phyloP scores from a whole-genome alignment of 2,888 invertebrate species.

The Sminthurides aquaticus region DNA sequence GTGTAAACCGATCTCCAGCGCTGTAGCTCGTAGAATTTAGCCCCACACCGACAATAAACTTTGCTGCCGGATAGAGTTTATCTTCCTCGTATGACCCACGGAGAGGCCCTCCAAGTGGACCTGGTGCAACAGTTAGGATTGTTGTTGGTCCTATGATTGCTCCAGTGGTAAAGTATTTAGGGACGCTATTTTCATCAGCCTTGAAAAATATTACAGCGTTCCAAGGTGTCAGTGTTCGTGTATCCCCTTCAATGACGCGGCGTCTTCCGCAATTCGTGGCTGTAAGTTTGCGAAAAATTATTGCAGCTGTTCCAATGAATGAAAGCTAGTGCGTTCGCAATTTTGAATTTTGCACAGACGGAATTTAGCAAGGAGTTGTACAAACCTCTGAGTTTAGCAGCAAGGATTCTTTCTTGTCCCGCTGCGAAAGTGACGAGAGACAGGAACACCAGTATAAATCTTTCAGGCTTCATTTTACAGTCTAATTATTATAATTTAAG shows the following conservation, averaged over 20 bases:
- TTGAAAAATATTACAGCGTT: conserved; percentile 1
- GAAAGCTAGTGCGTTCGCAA: neutral
- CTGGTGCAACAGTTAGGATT: conserved; percentile 7
- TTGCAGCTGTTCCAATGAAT: too few species aligned
- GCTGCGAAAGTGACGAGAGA: too few species aligned
- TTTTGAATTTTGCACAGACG: too few species aligned
- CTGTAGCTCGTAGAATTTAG: neutral
- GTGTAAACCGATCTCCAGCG: neutral
- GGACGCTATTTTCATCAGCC: neutral
- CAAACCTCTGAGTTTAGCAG: too few species aligned
- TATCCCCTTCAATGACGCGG: neutral
- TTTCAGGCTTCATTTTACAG: too few species aligned
- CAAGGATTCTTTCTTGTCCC: too few species aligned
- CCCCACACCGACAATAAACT: conserved; percentile 1
- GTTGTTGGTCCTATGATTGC: conserved; percentile 1
- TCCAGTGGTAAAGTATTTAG: conserved; percentile 1
- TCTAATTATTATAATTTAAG: too few species aligned
- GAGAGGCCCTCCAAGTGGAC: conserved; percentile 4
- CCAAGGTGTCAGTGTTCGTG: conserved; percentile 1
- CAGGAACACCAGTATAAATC: too few species aligned
- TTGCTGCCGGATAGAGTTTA: neutral
- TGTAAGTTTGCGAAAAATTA: neutral
- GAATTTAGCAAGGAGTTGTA: too few species aligned
- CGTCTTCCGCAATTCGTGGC: conserved; percentile 4
- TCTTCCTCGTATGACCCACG: neutral